phyloP scores from a whole-genome alignment of 2,797 vertebrate genomes.

The Dendrocincla fuliginosa region DNA sequence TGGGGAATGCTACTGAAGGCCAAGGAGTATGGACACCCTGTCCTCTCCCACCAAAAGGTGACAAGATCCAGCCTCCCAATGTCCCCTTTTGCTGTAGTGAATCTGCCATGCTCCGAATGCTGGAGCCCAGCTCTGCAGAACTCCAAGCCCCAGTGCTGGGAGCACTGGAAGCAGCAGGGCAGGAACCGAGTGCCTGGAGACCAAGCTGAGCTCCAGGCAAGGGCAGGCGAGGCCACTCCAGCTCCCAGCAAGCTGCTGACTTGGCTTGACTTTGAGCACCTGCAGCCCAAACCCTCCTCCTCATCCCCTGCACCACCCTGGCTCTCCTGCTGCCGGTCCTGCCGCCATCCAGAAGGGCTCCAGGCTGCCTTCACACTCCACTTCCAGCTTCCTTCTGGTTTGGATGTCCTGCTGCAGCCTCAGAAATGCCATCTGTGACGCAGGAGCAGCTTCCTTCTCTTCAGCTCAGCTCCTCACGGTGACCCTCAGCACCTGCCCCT shows the following conservation, averaged over 20 bases:
- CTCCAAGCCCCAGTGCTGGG: neutral
- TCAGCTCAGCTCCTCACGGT: neutral
- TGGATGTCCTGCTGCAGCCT: neutral
- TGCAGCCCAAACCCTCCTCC: neutral
- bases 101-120: accelerated
- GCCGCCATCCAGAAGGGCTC: neutral
- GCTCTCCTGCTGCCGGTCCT: neutral
- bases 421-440: neutral
- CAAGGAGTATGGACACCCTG: neutral
- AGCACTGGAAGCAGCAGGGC: neutral
- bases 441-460: conserved; percentile 3
- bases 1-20: neutral
- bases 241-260: neutral
- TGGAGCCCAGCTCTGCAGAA: neutral
- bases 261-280: neutral
- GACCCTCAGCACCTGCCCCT: conserved; percentile 8
- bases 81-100: neutral
- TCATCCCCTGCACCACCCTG: accelerated
- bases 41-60: neutral
- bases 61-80: neutral
- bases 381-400: conserved; percentile 17
- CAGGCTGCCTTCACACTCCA: neutral
- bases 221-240: neutral
- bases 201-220: neutral
- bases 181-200: neutral